These are phyloP conservation scores for Pentamera pediparva DNA, from an alignment of 53 echinoderm and acorn worm species.

Conservation along the genomic window DNA sequence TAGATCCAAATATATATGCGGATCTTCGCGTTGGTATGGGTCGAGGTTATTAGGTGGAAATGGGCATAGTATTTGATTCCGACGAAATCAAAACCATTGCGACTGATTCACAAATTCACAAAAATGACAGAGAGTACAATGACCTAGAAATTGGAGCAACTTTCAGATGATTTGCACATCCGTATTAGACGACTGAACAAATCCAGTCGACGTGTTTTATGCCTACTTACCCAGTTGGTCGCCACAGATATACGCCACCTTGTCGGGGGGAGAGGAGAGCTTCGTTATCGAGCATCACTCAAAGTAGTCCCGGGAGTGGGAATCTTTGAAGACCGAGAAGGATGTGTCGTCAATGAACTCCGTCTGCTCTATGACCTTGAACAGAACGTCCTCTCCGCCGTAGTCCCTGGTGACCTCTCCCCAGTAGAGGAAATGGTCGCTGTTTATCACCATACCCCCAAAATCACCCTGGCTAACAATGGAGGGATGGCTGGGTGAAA, in stretches of 20 bases:
- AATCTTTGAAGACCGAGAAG: slow-evolving; percentile 53
- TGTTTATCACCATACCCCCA: slow-evolving; percentile 83
- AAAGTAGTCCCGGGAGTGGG: slow-evolving; percentile 47
- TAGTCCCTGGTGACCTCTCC: slow-evolving; percentile 41
- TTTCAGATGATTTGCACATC: too few species aligned
- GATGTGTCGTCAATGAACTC: slow-evolving; percentile 94
- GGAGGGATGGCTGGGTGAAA: slow-evolving; percentile 65
- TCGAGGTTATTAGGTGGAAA: too few species aligned
- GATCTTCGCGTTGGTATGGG: too few species aligned
- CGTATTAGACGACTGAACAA: too few species aligned
- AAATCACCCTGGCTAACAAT: slow-evolving; percentile 83
- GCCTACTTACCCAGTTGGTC: slow-evolving; percentile 80
- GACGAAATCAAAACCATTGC: too few species aligned
- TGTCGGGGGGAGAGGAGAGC: slow-evolving; percentile 67
- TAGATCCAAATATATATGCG: too few species aligned
- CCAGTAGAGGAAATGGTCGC: slow-evolving; percentile 96
- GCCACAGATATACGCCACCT: slow-evolving; percentile 85
- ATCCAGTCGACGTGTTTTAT: too few species aligned
- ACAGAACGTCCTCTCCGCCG: slow-evolving; percentile 48
- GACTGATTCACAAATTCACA: too few species aligned
- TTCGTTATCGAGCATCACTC: slow-evolving; percentile 65
- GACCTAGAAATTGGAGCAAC: too few species aligned
- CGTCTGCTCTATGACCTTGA: slow-evolving; percentile 75
- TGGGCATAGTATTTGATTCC: too few species aligned
- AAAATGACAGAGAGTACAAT: too few species aligned